phyloP scores from a whole-genome alignment of 1,140 invertebrate species.

The Diuraphis noxia region DNA sequence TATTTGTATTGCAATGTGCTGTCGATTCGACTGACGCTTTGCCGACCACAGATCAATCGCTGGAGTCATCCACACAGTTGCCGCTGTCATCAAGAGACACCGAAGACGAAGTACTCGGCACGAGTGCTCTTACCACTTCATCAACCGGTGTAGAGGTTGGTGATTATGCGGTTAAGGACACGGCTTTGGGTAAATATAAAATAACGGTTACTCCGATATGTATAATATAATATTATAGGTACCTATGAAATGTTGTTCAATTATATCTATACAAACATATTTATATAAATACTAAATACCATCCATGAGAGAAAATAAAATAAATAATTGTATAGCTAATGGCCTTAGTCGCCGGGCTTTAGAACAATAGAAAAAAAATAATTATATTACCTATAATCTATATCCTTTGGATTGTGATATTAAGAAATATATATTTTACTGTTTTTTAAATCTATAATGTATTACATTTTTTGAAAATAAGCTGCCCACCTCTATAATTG shows the following conservation, averaged over 20 bases:
- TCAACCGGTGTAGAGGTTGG: not conserved
- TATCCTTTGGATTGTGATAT: not conserved
- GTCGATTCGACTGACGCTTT: not conserved
- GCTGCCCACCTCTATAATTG: not conserved
- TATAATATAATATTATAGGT: not conserved
- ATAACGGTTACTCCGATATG: not conserved
- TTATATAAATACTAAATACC: not conserved
- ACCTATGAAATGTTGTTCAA: no score
- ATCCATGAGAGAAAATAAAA: not conserved
- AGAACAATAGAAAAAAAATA: no score
- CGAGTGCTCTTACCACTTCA: not conserved
- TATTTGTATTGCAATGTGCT: not conserved
- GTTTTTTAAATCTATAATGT: not conserved
- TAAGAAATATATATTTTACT: not conserved
- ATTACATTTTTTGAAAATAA: not conserved
- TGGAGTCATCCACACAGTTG: not conserved
- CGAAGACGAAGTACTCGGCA: not conserved
- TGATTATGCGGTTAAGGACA: not conserved
- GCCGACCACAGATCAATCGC: not conserved
- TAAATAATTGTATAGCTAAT: no score
- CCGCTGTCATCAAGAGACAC: not conserved
- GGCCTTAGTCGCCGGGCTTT: no score
- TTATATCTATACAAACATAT: no score
- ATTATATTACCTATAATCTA: no score
- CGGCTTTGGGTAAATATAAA: not conserved